Evolutionary conservation across 2,113 vertebrate genomes (phyloP).

Genomic region (Penelope pileata): DNA sequence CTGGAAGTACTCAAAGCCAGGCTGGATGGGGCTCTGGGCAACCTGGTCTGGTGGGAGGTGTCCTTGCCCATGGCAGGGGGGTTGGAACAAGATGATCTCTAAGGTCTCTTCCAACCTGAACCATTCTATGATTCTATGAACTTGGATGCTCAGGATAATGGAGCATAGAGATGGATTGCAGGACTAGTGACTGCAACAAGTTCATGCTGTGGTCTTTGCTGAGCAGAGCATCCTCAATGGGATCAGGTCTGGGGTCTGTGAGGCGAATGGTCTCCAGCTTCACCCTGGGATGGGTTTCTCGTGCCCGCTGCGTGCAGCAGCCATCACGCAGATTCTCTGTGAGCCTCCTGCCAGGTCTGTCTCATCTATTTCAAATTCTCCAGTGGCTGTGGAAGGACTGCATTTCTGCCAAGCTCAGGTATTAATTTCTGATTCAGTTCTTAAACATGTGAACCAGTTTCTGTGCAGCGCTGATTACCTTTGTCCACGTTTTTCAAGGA

Average conservation of each 20-base stretch:
- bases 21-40: too few species aligned
- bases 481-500: neutral
- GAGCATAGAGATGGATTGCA: neutral
- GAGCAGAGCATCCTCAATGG: neutral
- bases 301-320: neutral
- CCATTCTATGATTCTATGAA: too few species aligned
- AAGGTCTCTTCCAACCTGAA: too few species aligned
- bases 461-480: neutral
- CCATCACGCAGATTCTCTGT: neutral
- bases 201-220: neutral
- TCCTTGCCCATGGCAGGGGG: too few species aligned
- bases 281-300: neutral
- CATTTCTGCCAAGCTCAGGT: neutral
- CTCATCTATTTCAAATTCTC: neutral
- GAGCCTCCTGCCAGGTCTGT: neutral
- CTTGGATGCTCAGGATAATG: neutral
- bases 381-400: neutral
- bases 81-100: too few species aligned
- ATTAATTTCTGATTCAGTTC: neutral
- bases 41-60: too few species aligned
- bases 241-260: neutral
- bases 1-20: too few species aligned
- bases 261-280: neutral
- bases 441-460: neutral
- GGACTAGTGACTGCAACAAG: neutral